Evolutionary conservation across 1,140 invertebrate species (phyloP).

Genomic region (Zaprionus vittiger): DNA sequence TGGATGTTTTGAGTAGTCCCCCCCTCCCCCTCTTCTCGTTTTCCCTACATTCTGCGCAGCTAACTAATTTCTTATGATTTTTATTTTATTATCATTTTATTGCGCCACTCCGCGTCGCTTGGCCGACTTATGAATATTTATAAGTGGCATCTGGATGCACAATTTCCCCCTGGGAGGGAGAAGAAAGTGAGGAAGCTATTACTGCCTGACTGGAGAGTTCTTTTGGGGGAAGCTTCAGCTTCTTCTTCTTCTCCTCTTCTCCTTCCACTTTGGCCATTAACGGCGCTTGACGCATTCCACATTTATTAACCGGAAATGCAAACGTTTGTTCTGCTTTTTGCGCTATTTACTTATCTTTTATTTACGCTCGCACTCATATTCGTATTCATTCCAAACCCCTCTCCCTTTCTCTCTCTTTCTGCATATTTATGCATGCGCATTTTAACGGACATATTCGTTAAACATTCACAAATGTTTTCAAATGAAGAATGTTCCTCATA

Average conservation of each 20-base stretch:
- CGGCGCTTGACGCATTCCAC: conserved; percentile 48
- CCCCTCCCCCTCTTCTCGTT: neutral
- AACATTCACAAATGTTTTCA: conserved; percentile 36
- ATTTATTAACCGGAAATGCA: conserved; percentile 78
- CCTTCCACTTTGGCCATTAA: conserved; percentile 43
- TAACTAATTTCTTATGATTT: conserved; percentile 70
- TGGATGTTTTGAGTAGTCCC: conserved; percentile 29
- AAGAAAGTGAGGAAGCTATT: neutral
- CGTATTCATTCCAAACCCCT: neutral
- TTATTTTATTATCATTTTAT: conserved; percentile 58
- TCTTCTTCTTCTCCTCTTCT: neutral
- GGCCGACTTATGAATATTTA: conserved; percentile 68
- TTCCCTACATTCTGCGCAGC: neutral
- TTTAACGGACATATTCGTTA: conserved; percentile 32
- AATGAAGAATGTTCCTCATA: conserved; percentile 42
- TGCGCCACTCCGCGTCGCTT: conserved; percentile 35
- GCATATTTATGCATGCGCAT: conserved; percentile 32
- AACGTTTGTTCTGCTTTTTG: conserved; percentile 77
- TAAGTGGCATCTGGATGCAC: conserved; percentile 35
- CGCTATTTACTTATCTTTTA: conserved; percentile 64
- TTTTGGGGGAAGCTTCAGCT: neutral
- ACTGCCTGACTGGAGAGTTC: conserved; percentile 3
- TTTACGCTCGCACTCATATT: conserved; percentile 43
- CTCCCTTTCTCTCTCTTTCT: neutral
- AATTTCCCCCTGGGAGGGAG: conserved; percentile 1